Conservation (phyloP, 2,113 vertebrate genomes). For the Anguilla rostrata region DNA sequence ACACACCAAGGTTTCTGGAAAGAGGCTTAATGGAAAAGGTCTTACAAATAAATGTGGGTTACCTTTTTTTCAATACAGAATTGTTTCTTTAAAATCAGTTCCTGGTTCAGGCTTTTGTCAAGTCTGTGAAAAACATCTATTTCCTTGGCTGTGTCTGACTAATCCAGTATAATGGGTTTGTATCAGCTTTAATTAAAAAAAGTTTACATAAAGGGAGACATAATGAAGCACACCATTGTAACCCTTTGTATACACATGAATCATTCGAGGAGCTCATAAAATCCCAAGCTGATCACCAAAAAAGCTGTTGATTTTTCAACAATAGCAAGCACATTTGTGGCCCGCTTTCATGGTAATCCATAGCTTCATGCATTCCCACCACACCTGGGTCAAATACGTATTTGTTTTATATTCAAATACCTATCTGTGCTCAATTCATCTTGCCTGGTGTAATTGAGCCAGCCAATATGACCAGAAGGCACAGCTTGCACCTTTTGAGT, state of each 20-base stretch:
- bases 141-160: background rate
- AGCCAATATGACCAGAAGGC: too few relatives aligned
- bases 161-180: background rate
- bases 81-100: too few relatives aligned
- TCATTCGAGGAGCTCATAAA: background rate
- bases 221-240: background rate
- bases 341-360: background rate
- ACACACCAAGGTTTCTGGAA: too few relatives aligned
- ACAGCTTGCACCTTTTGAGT: too few relatives aligned
- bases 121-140: too few relatives aligned
- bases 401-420: too few relatives aligned
- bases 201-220: background rate
- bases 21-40: too few relatives aligned
- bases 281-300: background rate
- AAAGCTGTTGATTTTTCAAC: background rate
- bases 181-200: background rate
- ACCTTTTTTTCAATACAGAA: too few relatives aligned
- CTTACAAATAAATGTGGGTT: too few relatives aligned
- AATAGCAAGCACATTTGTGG: background rate
- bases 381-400: too few relatives aligned
- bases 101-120: background rate
- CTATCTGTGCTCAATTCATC: too few relatives aligned
- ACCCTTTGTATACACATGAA: background rate
- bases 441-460: too few relatives aligned
- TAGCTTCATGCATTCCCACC: background rate